Conservation (phyloP, 2,888 invertebrate genomes). For the Xiphydria camelus region DNA sequence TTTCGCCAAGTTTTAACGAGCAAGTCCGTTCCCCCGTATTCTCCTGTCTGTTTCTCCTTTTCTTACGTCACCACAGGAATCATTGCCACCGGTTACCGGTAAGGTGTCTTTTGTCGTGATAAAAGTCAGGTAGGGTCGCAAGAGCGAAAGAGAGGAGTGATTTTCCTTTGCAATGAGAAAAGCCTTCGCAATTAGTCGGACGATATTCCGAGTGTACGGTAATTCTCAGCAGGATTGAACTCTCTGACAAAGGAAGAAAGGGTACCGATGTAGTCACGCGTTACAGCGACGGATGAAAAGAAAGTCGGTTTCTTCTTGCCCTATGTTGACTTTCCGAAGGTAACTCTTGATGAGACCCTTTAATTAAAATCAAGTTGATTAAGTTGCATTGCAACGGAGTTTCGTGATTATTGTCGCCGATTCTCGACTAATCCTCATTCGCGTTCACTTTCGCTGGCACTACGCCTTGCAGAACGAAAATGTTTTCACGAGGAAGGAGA, state of each 20-base stretch:
- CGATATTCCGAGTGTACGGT: no score
- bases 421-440: no score
- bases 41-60: no score
- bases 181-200: slow-evolving; percentile 21
- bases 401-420: no score
- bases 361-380: not conserved
- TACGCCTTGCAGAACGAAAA: not conserved
- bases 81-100: not conserved
- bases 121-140: not conserved
- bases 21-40: not conserved
- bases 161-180: slow-evolving; percentile 3
- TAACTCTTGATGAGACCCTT: not conserved
- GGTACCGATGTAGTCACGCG: no score
- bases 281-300: slow-evolving; percentile 14
- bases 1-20: not conserved
- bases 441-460: no score
- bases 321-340: no score
- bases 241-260: no score
- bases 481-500: not conserved
- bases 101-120: not conserved
- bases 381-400: no score
- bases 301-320: slow-evolving; percentile 1
- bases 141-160: not conserved
- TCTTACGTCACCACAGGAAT: no score
- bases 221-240: no score